Evolutionary conservation across 2,797 vertebrate genomes (phyloP), one percentile per base, ranked within the genome.

Genomic region (Sorex maritimensis): DNA sequence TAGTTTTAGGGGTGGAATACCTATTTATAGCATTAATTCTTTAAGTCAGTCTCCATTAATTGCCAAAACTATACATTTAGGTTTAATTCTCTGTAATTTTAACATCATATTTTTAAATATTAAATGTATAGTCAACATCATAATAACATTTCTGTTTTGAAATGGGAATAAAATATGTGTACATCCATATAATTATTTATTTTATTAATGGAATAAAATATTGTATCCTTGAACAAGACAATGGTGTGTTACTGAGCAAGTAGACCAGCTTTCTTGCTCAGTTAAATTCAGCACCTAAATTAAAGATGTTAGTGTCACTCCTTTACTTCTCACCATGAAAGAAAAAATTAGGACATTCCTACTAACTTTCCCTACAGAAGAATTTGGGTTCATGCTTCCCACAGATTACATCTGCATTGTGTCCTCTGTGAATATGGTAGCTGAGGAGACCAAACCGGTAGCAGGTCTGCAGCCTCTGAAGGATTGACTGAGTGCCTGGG

Each of bases 51-150:
- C 17, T 7, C 14, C 2, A 2, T 86, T 82, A n/a, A 72, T 81
- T 94, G 34, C 65, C 69, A 15, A 91, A 65, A 52, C 30, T 80
- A 77, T 71, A 28, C 67, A 79, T 30, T 91, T 83, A 63, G 75
- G 67, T 52, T 67, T 80, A 87, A 81, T 46, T 67, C 83, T 38
- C 2, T 85, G 58, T 77, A 34, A 86, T 52, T 72, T 77, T 41
- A 52, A 58, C 58, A 4, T 55, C 63, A 28, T 49, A 71, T 88
- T 52, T 52, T 55, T 52, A 65, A 92, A 88, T 28, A 26, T 61
- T 8, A 44, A 73, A n/a, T 86, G 6, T 49, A 67, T 6, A 77
- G 30, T 78, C 10, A 73, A 24, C 28, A 74, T 74, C 90, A 46
- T 80, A 81, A 61, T 85, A 58, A n/a, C 30, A 92, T 74, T 52